Evolutionary conservation across 2,888 invertebrate species (phyloP).

Genomic region (Muscina levida): DNA sequence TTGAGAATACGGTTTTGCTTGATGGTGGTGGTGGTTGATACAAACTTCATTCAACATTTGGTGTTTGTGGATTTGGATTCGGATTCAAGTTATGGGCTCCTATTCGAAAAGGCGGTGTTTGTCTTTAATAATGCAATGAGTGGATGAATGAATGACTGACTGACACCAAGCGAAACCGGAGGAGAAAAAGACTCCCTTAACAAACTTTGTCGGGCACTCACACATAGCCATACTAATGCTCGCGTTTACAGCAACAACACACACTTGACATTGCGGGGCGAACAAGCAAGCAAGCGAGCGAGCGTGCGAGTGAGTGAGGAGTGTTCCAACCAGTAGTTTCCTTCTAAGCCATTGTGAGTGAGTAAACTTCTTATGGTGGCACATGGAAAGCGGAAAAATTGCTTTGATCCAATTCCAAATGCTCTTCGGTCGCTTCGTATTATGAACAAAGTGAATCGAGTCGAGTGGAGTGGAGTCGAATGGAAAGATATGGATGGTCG

Average conservation of each 20-base stretch:
- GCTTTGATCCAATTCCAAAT: conserved; percentile 28
- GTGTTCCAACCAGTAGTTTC: conserved; percentile 25
- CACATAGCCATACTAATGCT: conserved; percentile 1
- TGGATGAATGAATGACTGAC: conserved; percentile 2
- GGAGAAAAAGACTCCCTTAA: conserved; percentile 32
- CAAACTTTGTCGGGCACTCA: neutral
- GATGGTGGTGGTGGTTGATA: neutral
- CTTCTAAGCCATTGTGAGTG: conserved; percentile 34
- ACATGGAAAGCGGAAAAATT: conserved; percentile 37
- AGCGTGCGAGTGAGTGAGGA: neutral
- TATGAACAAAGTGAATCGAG: conserved; percentile 2
- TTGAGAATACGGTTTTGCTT: neutral
- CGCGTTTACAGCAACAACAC: neutral
- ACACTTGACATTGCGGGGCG: conserved; percentile 17
- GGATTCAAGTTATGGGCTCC: conserved; percentile 6
- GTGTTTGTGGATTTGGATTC: too few relatives aligned
- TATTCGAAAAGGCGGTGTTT: conserved; percentile 27
- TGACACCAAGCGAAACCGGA: conserved; percentile 11
- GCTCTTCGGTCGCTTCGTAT: neutral
- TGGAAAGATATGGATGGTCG: conserved; percentile 11
- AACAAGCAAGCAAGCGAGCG: too few relatives aligned
- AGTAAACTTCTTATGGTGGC: neutral
- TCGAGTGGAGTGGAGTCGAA: conserved; percentile 6
- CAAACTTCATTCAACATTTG: neutral
- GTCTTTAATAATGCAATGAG: conserved; percentile 33